Percentiles rank a stretch among this genome's conserved stretches.
Evolutionary conservation across 2,888 invertebrate genomes (phyloP).

Genomic region (Physocephala rufipes): DNA sequence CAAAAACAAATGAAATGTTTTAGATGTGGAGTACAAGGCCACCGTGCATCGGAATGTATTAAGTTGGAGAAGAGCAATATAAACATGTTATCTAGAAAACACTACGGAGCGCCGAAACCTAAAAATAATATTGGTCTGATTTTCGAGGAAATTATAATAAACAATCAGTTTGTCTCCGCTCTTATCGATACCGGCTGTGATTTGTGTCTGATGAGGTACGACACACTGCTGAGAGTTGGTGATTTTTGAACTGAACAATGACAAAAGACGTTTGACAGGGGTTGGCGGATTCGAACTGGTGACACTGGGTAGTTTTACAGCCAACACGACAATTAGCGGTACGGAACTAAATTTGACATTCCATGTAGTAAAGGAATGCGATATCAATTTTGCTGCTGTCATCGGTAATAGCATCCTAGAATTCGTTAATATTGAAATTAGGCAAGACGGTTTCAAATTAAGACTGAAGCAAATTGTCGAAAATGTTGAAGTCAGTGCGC

Average conservation of each 20-base stretch:
- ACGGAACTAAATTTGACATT: slow-evolving; percentile 17
- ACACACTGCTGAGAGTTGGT: slow-evolving; percentile 13
- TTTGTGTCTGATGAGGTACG: slow-evolving; percentile 30
- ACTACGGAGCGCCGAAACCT: too few relatives aligned
- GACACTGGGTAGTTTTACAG: slow-evolving; percentile 31
- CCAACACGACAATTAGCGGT: background rate
- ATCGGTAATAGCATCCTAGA: slow-evolving; percentile 22
- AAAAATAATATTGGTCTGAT: background rate
- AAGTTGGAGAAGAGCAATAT: background rate
- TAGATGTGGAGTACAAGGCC: slow-evolving; percentile 26
- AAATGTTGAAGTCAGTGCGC: too few relatives aligned
- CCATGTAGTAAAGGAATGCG: slow-evolving; percentile 22
- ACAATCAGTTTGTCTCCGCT: background rate
- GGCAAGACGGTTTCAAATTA: background rate
- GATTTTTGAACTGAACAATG: slow-evolving; percentile 17
- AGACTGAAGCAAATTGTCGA: slow-evolving; percentile 1
- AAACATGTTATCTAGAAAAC: background rate
- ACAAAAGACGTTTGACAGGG: slow-evolving; percentile 5
- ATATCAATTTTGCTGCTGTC: slow-evolving; percentile 22
- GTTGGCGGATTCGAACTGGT: slow-evolving; percentile 23
- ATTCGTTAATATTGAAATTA: slow-evolving; percentile 1
- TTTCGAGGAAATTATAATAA: slow-evolving; percentile 1
- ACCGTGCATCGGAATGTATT: slow-evolving; percentile 9
- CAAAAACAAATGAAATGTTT: slow-evolving; percentile 26
- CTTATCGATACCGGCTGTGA: slow-evolving; percentile 20